phyloP scores from a whole-genome alignment of 37 sponge, comb jelly and placozoan genomes.

The Corticium candelabrum region DNA sequence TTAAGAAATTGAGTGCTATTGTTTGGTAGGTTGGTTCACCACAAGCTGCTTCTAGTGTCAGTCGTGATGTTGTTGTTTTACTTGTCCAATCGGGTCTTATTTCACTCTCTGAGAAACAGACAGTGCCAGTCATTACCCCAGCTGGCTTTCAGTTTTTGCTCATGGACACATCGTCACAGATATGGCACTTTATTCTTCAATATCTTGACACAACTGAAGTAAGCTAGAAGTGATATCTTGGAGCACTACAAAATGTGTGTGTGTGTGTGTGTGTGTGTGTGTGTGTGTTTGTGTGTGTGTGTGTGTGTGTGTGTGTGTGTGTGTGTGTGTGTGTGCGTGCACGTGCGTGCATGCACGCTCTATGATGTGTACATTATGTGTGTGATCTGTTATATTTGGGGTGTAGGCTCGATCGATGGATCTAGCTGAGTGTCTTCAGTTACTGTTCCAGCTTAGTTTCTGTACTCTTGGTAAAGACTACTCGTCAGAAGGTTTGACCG shows the following conservation, averaged over 20 bases:
- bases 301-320: constrained; percentile 26
- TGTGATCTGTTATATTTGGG: neutral
- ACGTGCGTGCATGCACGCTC: neutral
- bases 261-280: no score
- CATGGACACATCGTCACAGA: constrained; percentile 63
- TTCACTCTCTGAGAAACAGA: neutral
- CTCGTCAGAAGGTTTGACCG: constrained; percentile 65
- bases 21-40: neutral
- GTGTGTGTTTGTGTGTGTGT: no score
- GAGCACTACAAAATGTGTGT: no score
- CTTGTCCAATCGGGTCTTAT: neutral
- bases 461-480: constrained; percentile 81
- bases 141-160: constrained; percentile 17
- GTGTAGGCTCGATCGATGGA: constrained; percentile 45
- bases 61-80: neutral
- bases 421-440: constrained; percentile 61
- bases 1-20: no score
- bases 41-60: neutral
- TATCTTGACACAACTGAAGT: constrained; percentile 55
- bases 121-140: neutral
- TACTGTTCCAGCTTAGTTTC: constrained; percentile 85
- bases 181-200: constrained; percentile 89
- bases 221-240: neutral
- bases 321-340: constrained; percentile 11
- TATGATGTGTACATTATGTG: neutral